Percentiles rank a stretch among this genome's conserved stretches.
Conservation (phyloP, 2,113 vertebrate genomes). For the Argyrosomus japonicus region DNA sequence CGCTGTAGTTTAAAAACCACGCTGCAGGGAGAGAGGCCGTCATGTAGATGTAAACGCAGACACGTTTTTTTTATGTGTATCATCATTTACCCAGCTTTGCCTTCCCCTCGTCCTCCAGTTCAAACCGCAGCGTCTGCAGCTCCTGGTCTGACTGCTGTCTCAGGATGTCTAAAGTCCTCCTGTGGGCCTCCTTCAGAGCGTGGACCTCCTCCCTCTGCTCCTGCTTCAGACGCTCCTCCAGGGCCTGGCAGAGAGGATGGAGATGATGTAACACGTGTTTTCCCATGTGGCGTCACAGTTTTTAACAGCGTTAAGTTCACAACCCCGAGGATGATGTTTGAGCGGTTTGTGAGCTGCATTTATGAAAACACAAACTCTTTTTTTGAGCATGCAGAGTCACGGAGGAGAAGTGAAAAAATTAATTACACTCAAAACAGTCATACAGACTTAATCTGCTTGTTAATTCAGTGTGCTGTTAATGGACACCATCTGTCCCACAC, state of each 20-base stretch:
- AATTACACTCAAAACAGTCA: not conserved
- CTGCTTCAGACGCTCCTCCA: constrained; percentile 93
- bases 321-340: not conserved
- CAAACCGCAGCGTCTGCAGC: constrained; percentile 94
- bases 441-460: not conserved
- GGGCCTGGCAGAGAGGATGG: constrained; percentile 80
- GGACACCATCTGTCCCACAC: not conserved
- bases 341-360: not conserved
- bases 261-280: not conserved
- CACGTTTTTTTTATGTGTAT: not conserved
- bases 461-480: not conserved
- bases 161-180: constrained; percentile 93
- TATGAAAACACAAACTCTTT: not conserved
- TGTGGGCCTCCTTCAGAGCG: constrained; percentile 92
- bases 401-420: not conserved
- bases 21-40: not conserved
- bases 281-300: not conserved
- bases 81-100: constrained; percentile 90
- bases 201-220: constrained; percentile 95
- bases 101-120: constrained; percentile 96
- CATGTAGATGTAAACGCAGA: too few species aligned
- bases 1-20: not conserved
- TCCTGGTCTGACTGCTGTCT: constrained; percentile 95
- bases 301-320: not conserved
- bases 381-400: too few species aligned